These are phyloP conservation scores for Aeoliscus strigatus DNA, from an alignment of 2,797 vertebrate species.

Conservation along the genomic window DNA sequence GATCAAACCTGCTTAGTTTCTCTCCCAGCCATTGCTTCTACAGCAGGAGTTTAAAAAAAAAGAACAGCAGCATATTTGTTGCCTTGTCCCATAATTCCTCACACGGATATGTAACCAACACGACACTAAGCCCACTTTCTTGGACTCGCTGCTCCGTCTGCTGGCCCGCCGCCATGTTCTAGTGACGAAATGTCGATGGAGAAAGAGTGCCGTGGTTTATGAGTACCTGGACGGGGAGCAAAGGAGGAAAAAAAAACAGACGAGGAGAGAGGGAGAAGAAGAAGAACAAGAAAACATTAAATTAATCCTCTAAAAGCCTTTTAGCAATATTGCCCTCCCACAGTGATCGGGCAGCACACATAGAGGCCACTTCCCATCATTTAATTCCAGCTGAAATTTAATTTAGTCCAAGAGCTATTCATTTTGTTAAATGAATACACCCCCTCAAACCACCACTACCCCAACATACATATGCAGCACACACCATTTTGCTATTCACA, in stretches of 20 bases:
- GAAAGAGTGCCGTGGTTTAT: constrained; percentile 63
- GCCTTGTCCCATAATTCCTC: constrained; percentile 15
- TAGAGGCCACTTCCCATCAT: constrained; percentile 64
- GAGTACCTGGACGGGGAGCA: constrained; percentile 62
- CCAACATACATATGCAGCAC: constrained; percentile 29
- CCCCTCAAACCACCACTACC: constrained; percentile 38
- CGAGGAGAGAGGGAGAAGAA: constrained; percentile 34
- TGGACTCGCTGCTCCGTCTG: constrained; percentile 33
- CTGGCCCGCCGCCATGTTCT: constrained; percentile 56
- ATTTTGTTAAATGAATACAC: constrained; percentile 76
- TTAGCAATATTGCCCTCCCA: constrained; percentile 75
- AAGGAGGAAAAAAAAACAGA: constrained; percentile 28
- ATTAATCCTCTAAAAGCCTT: constrained; percentile 85
- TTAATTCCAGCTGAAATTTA: constrained; percentile 77
- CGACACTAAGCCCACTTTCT: constrained; percentile 39
- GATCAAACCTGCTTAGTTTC: constrained; percentile 16
- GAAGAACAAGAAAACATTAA: constrained; percentile 48
- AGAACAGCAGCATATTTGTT: no score
- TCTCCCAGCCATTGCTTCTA: constrained; percentile 18
- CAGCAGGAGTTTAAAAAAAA: no score
- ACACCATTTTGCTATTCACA: no score
- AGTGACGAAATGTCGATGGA: constrained; percentile 58
- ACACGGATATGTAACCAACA: constrained; percentile 24
- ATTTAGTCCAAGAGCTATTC: constrained; percentile 79
- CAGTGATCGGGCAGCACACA: constrained; percentile 63